Base-by-base conservation (phyloP, 1,140 invertebrate genomes). In the Leptonema lineaticorne region DNA sequence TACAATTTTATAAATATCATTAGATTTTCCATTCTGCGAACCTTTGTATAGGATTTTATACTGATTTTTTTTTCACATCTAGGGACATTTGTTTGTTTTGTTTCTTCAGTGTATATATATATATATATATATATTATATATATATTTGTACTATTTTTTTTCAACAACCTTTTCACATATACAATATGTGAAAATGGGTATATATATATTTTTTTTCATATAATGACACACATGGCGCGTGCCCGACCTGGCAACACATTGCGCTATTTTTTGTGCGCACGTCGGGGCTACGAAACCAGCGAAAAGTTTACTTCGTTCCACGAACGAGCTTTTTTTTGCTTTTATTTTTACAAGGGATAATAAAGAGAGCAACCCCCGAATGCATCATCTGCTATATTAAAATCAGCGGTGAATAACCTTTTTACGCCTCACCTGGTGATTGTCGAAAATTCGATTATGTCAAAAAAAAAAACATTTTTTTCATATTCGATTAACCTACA, bases 231-330 rank as follows among this genome's bases (percentile, higher is more conserved):
- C 68, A 72, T 72, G 71, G 71, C 71, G 67, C 66, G 70, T 58
- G 71, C 64, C 58, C 64, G 63, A 33, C 53, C 64, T 41, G 27
- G 60, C 59, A 67, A 63, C 71, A 72, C 71, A 72, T 72, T 72
- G 71, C 71, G 71, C 71, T 65, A 69, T 72, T 72, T 72, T 72
- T 72, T 72, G 46, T 58, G 18, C 50, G 28, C 58, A 50, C n/a
- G n/a, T n/a, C n/a, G 53, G 41, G 26, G 57, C 20, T 24, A 29
- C 26, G 27, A 58, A 56, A 41, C 64, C 29, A 66, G 64, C 64
- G 64, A 9, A 46, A 64, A 64, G 62, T 64, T 62, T 53, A 53
- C 37, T n/a, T n/a, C n/a, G n/a, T n/a, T n/a, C n/a, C n/a, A n/a
- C n/a, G n/a, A n/a, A n/a, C n/a, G n/a, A n/a, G n/a, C n/a, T n/a